Evolutionary conservation across 2,113 vertebrate genomes (phyloP), one percentile per base, ranked within the genome.

Genomic region (Labrus mixtus): DNA sequence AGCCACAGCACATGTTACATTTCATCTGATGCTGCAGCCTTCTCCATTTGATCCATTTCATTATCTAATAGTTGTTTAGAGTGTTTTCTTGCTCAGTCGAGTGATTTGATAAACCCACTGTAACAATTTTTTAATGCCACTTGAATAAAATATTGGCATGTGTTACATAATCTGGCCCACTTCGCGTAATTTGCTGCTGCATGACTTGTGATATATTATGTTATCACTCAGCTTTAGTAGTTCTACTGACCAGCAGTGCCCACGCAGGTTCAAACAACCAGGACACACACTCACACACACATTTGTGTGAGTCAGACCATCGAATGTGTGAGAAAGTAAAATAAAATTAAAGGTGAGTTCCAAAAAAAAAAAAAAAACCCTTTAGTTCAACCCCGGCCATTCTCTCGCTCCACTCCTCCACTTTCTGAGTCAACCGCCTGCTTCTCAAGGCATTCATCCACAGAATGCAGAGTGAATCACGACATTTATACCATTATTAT

Each of bases 371-470:
- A 76, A 89, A 75, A 66, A 76, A 76, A 89, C 73, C 62, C 88
- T 81, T 46, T 22, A 78, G 60, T 63, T 82, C 77, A 83, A 50
- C 73, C 37, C 64, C 15, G 57, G 71, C 81, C 68, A 66, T 83
- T 85, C 72, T 82, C 76, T 84, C 12, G 3, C 79, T 76, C 48
- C 79, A 85, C 89, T 90, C 90, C 87, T 87, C 78, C 89, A 86
- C 76, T 77, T 53, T 87, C 84, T 91, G 90, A 93, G 91, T 93
- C 91, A 92, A 89, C 79, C 36, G 71, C 66, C 76, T 79, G 62
- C 68, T 81, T 84, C 73, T 80, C 76, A 74, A 88, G 69, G 76
- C 82, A 83, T 81, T 74, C 65, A 76, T 87, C 81, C 70, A 58
- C 81, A 74, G 75, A 83, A 73, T 29, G 50, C 68, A 39, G 77